These are phyloP conservation scores for Acropora tenuis DNA, from an alignment of 64 coral and sea anemone species.

Conservation along the genomic window DNA sequence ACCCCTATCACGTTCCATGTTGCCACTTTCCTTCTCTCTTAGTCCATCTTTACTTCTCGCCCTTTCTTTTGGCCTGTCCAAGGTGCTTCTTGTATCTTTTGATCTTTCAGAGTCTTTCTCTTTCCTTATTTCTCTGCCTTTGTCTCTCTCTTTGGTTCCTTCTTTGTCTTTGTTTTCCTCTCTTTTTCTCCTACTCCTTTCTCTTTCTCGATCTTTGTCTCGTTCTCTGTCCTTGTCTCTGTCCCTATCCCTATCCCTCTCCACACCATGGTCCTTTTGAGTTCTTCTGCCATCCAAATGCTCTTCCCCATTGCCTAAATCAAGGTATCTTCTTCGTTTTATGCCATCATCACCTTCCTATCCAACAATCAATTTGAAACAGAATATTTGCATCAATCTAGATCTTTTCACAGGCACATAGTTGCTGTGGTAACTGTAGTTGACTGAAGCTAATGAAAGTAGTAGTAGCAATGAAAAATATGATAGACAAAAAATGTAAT, in stretches of 20 bases:
- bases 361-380: neutral
- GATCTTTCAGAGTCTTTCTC: slow-evolving; percentile 6
- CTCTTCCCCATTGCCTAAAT: slow-evolving; percentile 9
- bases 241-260: slow-evolving; percentile 1
- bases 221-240: slow-evolving; percentile 22
- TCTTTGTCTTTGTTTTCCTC: slow-evolving; percentile 15
- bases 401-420: neutral
- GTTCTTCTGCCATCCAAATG: slow-evolving; percentile 18
- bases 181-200: slow-evolving; percentile 16
- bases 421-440: no score
- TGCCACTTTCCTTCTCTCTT: neutral
- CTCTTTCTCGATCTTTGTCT: slow-evolving; percentile 14
- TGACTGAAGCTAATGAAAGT: no score
- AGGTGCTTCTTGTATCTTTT: neutral
- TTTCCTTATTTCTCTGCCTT: neutral
- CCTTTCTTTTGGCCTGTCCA: neutral
- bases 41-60: neutral
- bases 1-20: neutral
- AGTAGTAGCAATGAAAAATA: no score
- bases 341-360: slow-evolving; percentile 57
- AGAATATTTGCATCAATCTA: neutral
- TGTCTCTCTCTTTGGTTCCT: slow-evolving; percentile 1
- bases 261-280: slow-evolving; percentile 13
- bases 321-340: slow-evolving; percentile 9
- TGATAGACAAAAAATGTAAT: no score